These are phyloP conservation scores for Autographa gamma DNA, from an alignment of 2,888 invertebrate species.

Conservation along the genomic window DNA sequence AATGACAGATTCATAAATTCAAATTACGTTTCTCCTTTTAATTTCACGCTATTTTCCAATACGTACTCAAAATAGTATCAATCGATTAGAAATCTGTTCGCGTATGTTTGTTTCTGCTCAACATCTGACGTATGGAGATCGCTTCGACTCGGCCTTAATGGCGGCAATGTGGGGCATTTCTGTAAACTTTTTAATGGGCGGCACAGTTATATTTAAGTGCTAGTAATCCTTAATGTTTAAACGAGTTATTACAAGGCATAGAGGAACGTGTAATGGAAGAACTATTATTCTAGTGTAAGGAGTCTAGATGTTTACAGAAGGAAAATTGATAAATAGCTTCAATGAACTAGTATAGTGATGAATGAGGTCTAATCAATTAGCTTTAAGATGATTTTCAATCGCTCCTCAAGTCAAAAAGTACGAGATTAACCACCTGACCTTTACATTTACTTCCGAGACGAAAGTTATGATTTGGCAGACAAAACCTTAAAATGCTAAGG, in stretches of 20 bases:
- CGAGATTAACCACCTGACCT: no score
- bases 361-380: no score
- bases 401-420: no score
- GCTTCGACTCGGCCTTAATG: slow-evolving; percentile 47
- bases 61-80: slow-evolving; percentile 9
- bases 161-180: slow-evolving; percentile 37
- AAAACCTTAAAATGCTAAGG: no score
- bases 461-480: no score
- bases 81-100: slow-evolving; percentile 18
- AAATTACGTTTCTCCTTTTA: slow-evolving; percentile 14
- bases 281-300: no score
- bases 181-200: slow-evolving; percentile 33
- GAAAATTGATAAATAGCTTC: no score
- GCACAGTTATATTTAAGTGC: slow-evolving; percentile 15
- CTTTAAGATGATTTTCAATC: no score
- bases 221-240: background rate
- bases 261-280: background rate
- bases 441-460: no score
- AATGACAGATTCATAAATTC: slow-evolving; percentile 12
- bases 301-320: no score
- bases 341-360: no score
- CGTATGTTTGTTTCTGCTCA: slow-evolving; percentile 11
- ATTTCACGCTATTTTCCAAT: slow-evolving; percentile 22
- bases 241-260: background rate
- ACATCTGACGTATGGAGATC: slow-evolving; percentile 13